phyloP scores from a whole-genome alignment of 2,797 vertebrate species.

The Sebastes vulpes region DNA sequence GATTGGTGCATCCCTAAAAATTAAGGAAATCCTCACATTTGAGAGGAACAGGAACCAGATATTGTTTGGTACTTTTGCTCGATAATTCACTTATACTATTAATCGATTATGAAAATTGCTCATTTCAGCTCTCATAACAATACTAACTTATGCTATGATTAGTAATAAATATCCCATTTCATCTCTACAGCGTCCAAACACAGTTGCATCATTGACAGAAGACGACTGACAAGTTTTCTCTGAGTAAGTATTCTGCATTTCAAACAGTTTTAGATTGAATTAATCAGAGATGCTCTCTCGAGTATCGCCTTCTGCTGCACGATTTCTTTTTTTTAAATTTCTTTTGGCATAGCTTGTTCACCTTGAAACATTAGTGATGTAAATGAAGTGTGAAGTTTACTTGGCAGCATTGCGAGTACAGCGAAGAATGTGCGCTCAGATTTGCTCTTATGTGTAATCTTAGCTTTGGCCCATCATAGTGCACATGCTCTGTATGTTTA shows the following conservation, averaged over 20 bases:
- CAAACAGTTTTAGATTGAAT: not conserved
- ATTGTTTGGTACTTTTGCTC: not conserved
- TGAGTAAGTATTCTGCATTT: constrained; percentile 63
- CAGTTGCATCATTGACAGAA: constrained; percentile 73
- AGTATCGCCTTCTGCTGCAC: not conserved
- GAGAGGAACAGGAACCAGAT: not conserved
- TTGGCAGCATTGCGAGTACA: constrained; percentile 31
- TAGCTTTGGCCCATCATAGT: constrained; percentile 24
- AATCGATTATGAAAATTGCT: not conserved
- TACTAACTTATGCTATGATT: no score
- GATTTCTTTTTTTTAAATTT: not conserved
- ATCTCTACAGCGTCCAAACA: constrained; percentile 66
- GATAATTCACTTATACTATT: not conserved
- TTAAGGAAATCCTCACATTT: not conserved
- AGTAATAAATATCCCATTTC: not conserved
- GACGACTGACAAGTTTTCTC: constrained; percentile 64
- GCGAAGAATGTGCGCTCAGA: constrained; percentile 18
- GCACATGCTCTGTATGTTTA: not conserved
- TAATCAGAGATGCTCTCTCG: not conserved
- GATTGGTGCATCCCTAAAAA: no score
- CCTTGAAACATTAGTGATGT: constrained; percentile 35
- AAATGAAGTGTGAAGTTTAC: constrained; percentile 48
- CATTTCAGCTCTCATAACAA: not conserved
- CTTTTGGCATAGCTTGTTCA: not conserved
- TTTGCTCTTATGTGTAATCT: constrained; percentile 3